These are phyloP conservation scores for Drosophila robusta DNA, from an alignment of 2,888 invertebrate genomes.

Conservation along the genomic window DNA sequence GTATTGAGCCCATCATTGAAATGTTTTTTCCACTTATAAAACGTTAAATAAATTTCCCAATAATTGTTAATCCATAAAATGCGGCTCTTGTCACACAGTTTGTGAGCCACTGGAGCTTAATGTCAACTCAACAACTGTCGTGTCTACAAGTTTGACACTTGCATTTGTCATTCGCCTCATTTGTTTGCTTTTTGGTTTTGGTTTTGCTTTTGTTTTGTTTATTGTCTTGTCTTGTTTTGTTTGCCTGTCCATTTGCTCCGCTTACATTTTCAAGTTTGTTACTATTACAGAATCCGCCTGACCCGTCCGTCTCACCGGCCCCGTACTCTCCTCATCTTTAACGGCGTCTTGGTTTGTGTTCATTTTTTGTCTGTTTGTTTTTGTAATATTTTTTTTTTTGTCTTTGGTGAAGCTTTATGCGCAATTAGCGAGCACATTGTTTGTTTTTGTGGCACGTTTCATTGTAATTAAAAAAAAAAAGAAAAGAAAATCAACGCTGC, in stretches of 20 bases:
- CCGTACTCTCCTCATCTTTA: neutral
- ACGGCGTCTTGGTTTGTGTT: slow-evolving; percentile 27
- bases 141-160: slow-evolving; percentile 67
- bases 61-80: slow-evolving; percentile 18
- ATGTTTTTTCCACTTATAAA: neutral
- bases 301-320: neutral
- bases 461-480: slow-evolving; percentile 68
- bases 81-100: slow-evolving; percentile 27
- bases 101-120: slow-evolving; percentile 57
- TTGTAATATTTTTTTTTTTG: slow-evolving; percentile 29
- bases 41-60: slow-evolving; percentile 11
- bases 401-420: slow-evolving; percentile 57
- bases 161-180: slow-evolving; percentile 70
- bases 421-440: slow-evolving; percentile 77
- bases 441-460: slow-evolving; percentile 75
- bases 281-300: slow-evolving; percentile 50
- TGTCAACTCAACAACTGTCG: slow-evolving; percentile 53
- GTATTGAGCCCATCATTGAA: neutral
- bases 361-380: slow-evolving; percentile 39
- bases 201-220: slow-evolving; percentile 38
- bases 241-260: slow-evolving; percentile 68
- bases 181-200: slow-evolving; percentile 48
- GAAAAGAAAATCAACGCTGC: slow-evolving; percentile 40
- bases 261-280: slow-evolving; percentile 63
- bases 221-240: slow-evolving; percentile 45